These are phyloP conservation scores for Aegithalos caudatus DNA, from an alignment of 2,113 vertebrate genomes.

Conservation along the genomic window DNA sequence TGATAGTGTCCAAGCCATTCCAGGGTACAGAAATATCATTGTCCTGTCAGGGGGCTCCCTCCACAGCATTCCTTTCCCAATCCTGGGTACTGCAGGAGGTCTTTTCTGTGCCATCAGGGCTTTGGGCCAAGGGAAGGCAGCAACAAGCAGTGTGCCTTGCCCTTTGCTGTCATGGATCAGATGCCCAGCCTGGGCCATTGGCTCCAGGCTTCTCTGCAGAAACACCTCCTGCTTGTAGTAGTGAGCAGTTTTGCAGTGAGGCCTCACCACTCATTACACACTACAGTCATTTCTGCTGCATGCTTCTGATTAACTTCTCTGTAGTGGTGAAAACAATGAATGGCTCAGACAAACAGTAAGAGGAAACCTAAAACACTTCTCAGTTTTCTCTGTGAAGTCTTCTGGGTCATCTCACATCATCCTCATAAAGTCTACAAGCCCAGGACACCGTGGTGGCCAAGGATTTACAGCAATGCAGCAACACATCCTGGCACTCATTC, in stretches of 20 bases:
- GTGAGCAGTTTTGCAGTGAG: not conserved
- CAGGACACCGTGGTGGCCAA: not conserved
- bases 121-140: not conserved
- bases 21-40: not conserved
- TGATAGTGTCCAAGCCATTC: not conserved
- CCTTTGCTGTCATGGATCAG: not conserved
- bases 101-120: not conserved
- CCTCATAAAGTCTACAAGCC: not conserved
- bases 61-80: not conserved
- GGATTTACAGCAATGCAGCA: not conserved
- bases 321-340: not conserved
- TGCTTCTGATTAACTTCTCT: not conserved
- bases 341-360: not conserved
- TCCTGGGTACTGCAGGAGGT: not conserved
- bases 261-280: not conserved
- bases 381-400: not conserved
- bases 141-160: not conserved
- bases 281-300: not conserved
- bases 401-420: not conserved
- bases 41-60: not conserved
- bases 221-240: not conserved
- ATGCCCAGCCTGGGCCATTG: not conserved
- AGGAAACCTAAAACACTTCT: not conserved
- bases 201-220: not conserved
- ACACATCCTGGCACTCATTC: rapidly evolving